Evolutionary conservation across 1,140 invertebrate species (phyloP), one percentile per base, ranked within the genome.

Genomic region (Antheraea pernyi): DNA sequence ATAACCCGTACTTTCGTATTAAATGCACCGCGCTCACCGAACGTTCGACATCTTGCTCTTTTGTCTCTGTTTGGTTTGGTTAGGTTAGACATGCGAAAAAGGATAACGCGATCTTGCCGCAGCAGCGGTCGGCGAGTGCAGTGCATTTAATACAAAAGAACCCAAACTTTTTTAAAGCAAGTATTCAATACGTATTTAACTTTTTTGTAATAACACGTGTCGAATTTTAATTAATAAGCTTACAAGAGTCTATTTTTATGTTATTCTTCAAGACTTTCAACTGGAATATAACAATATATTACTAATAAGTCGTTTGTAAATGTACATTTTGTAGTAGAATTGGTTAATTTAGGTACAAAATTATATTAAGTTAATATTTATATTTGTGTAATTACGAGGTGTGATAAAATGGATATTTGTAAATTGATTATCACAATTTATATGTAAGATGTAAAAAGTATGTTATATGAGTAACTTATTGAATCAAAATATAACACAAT

Each of bases 401-500:
- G 79, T 61, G 19, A 13, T 6, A 88, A 83, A 67, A 67, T 73
- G 71, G 73, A 65, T 42, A 42, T 65, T 48, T 90, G 88, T 90
- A 90, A 83, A 90, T 88, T 86, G 71, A 80, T 79, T 81, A 82
- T 86, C 81, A 86, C 79, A 78, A 77, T 53, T 53, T 78, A 74
- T 75, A 71, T 73, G 77, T 85, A 88, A 85, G 83, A 65, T 89
- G 87, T 90, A 90, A 86, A 90, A 87, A 88, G 71, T 79, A 87
- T 83, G 85, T 88, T 88, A 90, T 81, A 82, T 77, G 81, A 88
- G 82, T 90, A 90, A 90, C 79, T 90, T 90, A 90, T 90, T 90
- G 85, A 90, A 88, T 90, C 86, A 88, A 85, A 87, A 86, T 90
- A 90, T 88, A 88, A 87, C 81, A 88, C 80, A 71, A 82, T 83